Base-by-base conservation (phyloP, 2,888 invertebrate species). In the Mimumesa dahlbomi region DNA sequence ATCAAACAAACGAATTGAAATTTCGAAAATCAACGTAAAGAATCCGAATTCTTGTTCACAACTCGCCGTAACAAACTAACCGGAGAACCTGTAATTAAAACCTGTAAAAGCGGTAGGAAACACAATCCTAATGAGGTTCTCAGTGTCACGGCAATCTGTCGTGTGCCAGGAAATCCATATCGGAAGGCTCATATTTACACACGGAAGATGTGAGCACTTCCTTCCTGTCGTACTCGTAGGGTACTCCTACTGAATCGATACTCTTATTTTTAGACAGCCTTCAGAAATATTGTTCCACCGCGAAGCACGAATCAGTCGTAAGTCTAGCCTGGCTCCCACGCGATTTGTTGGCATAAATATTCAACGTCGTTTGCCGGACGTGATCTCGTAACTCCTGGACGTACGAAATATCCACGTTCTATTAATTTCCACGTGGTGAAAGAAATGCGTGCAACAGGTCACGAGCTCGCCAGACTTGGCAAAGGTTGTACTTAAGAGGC, bases 401-500 rank as follows among this genome's bases (percentile, higher is more conserved):
- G 2, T 9, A 13, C 6, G 6, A 29, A 18, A 21, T 9, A 42
- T 21, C n/a, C 16, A 11, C 16, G 19, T 18, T 19, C 22, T 29
- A 43, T 42, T 42, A 42, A 64, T 64, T 61, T 58, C n/a, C 21
- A 36, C 11, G 34, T 49, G 7, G n/a, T n/a, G 16, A 43, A 53
- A 56, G 52, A 61, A 65, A n/a, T 11, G 16, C 16, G 53, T 54
- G 73, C 76, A 76, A 77, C 76, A 73, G 66, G 73, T 76, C 54
- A 62, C 57, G 21, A 29, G 40, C 48, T 59, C 43, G 31, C 19
- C 16, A 34, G 36, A 48, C 48, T 72, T 57, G 72, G 56, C 72
- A 68, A 7, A 22, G 36, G 25, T 22, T 48, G 5, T 42, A 9
- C 3, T 21, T 6, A 19, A 38, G 13, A 48, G 22, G 31, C 2